Evolutionary conservation across 1,140 invertebrate species (phyloP), one percentile per base, ranked within the genome.

Genomic region (Agrypnia vestita): DNA sequence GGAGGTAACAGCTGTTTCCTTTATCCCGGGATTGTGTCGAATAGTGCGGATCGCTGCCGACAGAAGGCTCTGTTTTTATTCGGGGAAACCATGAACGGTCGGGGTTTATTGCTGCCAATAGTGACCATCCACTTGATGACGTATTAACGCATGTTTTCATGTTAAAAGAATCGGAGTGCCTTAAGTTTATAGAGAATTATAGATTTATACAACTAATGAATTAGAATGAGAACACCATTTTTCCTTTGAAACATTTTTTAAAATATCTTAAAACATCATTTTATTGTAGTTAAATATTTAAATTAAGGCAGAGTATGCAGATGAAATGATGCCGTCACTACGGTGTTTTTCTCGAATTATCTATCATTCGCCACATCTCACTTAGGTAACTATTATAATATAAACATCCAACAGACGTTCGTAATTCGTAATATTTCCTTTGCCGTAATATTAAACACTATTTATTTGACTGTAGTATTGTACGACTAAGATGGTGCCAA

Each of bases 111-210:
- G 74, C 59, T n/a, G 43, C 21, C 49, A 12, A 13, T 47, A 47
- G 67, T 71, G 67, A 71, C 67, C 67, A 71, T 71, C 47, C 46
- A 49, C 47, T 53, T 35, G 51, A 55, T 44, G 51, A 56, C 53
- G 53, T 17, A 56, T 74, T 56, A 56, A 74, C 71, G 71, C 51
- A 74, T 55, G 69, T 72, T 74, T 74, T 74, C 71, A 74, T 56
- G 51, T 55, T 76, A 77, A 64, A 77, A 80, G 79, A 77, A 83
- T 79, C 72, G 71, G 82, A 83, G 82, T 83, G 82, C 82, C 82
- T 83, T 83, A 83, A 83, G 82, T 80, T 80, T 73, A 78, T 83
- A 80, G 82, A 79, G 76, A 82, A 83, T 78, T 82, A 80, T 83
- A 80, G 76, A 80, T 82, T 79, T 80, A 80, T 82, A 78, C 69